Percentiles rank a stretch among this genome's conserved stretches.
Evolutionary conservation across 2,797 vertebrate genomes (phyloP).

Genomic region (Leontocebus nigricollis): DNA sequence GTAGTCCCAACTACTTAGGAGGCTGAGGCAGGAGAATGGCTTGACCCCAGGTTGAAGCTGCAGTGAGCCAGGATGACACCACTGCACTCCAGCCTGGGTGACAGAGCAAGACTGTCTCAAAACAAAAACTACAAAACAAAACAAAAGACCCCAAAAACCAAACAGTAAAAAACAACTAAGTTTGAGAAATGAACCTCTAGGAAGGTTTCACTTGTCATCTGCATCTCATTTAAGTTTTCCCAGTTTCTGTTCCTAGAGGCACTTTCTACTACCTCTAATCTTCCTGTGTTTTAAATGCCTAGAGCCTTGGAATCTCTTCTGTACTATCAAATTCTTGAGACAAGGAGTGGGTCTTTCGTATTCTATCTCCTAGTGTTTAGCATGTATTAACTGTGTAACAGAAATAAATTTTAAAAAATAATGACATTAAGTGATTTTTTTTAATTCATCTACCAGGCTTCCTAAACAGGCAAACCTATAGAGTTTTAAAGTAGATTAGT

Average conservation of each 20-base stretch:
- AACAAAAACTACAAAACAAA: not conserved
- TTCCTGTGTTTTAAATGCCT: not conserved
- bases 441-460: not conserved
- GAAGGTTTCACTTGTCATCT: constrained; percentile 1
- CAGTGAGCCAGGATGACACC: not conserved
- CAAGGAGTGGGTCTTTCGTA: not conserved
- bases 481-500: not conserved
- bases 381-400: not conserved
- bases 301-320: not conserved
- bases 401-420: not conserved
- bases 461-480: not conserved
- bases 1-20: not conserved
- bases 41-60: not conserved
- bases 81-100: not conserved
- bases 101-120: not conserved
- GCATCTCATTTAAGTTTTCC: not conserved
- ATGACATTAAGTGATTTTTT: not conserved
- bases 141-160: not conserved
- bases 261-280: not conserved
- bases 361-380: not conserved
- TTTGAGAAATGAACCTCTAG: not conserved
- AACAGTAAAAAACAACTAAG: not conserved
- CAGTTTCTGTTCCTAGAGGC: not conserved
- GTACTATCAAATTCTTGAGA: not conserved
- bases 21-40: not conserved